Evolutionary conservation across 2,888 invertebrate genomes (phyloP).

Genomic region (Reticulitermes lucifugus): DNA sequence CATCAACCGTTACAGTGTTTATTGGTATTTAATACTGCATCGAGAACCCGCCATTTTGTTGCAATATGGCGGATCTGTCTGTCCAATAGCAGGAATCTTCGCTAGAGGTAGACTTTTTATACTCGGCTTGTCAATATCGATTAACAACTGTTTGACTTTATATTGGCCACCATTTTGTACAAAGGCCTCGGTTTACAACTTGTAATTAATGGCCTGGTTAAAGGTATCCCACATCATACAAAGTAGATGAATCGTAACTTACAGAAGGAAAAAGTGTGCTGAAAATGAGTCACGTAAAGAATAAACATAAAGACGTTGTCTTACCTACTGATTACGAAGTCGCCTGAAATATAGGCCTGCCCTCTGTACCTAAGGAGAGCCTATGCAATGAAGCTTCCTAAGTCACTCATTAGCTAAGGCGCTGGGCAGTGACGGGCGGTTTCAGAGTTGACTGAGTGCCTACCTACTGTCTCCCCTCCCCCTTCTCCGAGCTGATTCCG

Average conservation of each 20-base stretch:
- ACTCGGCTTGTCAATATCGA: slow-evolving; percentile 1
- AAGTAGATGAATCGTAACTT: no score
- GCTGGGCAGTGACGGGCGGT: slow-evolving; percentile 4
- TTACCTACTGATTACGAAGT: no score
- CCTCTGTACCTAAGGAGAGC: background rate
- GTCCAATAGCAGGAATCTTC: slow-evolving; percentile 27
- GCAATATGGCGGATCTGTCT: slow-evolving; percentile 13
- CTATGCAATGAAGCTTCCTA: slow-evolving; percentile 5
- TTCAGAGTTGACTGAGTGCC: slow-evolving; percentile 15
- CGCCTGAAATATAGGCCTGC: background rate
- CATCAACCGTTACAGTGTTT: no score
- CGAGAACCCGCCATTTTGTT: slow-evolving; percentile 17
- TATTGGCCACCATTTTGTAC: slow-evolving; percentile 23
- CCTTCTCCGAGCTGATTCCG: background rate
- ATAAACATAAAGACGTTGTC: no score
- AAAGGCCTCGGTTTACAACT: background rate
- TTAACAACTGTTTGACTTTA: slow-evolving; percentile 28
- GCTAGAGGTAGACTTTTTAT: background rate
- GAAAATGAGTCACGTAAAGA: no score
- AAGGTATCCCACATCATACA: no score
- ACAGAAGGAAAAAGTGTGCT: no score
- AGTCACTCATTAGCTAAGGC: slow-evolving; percentile 33
- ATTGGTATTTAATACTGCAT: background rate
- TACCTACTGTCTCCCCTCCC: slow-evolving; percentile 8
- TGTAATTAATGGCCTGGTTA: no score